Conservation (phyloP, 2,888 invertebrate genomes). For the Ormia ochracea region DNA sequence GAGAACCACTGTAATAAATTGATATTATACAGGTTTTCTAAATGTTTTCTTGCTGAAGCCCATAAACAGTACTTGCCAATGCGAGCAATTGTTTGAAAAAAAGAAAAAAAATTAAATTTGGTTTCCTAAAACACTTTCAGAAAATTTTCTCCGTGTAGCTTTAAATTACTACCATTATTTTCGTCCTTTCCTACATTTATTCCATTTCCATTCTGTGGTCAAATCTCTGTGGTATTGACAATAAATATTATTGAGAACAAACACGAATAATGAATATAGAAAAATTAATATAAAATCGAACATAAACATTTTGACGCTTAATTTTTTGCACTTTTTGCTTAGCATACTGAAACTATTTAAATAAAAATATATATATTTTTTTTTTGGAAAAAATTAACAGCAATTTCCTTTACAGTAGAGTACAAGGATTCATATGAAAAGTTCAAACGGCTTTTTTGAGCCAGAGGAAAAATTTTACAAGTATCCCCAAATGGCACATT, state of each 20-base stretch:
- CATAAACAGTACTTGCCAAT: too few species aligned
- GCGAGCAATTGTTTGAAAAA: too few species aligned
- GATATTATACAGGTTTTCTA: too few species aligned
- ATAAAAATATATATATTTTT: constrained; percentile 1
- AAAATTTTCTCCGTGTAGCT: neutral
- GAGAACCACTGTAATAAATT: too few species aligned
- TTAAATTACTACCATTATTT: neutral
- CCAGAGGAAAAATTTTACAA: neutral
- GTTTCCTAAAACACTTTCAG: too few species aligned
- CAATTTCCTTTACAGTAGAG: neutral
- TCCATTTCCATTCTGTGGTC: constrained; percentile 17
- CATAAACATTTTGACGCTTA: constrained; percentile 26
- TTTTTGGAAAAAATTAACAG: neutral
- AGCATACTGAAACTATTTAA: constrained; percentile 2
- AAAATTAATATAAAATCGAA: neutral
- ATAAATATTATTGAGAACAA: neutral
- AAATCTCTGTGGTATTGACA: constrained; percentile 14
- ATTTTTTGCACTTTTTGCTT: constrained; percentile 24
- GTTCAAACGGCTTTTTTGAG: neutral
- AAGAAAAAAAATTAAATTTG: too few species aligned
- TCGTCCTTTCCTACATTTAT: neutral
- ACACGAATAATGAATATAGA: neutral
- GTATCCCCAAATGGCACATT: neutral
- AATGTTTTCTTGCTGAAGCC: too few species aligned
- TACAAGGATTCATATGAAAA: neutral